Conservation (phyloP, 1,140 invertebrate species). For the Temnothorax longispinosus region DNA sequence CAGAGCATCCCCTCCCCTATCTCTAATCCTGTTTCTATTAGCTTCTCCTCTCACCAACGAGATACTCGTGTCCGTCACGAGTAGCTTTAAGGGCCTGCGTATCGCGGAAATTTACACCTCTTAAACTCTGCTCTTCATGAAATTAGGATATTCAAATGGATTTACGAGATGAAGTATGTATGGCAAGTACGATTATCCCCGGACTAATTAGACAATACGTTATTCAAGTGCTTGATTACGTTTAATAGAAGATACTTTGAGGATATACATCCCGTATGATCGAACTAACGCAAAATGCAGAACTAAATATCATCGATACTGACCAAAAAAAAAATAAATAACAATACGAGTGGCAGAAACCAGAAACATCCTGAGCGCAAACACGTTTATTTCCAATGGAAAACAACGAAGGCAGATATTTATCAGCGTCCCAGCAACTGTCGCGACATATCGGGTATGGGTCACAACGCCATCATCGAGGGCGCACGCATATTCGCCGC, state of each 20-base stretch:
- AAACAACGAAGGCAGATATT: slow-evolving; percentile 56
- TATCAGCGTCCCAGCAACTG: slow-evolving; percentile 51
- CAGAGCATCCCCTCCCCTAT: background rate
- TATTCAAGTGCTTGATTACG: background rate
- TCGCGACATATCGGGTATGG: slow-evolving; percentile 40
- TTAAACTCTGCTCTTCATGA: background rate
- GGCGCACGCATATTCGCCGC: slow-evolving; percentile 50
- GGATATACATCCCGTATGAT: background rate
- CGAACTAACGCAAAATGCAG: background rate
- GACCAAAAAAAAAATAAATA: background rate
- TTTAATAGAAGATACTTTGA: background rate
- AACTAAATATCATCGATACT: background rate
- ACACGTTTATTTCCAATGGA: slow-evolving; percentile 26
- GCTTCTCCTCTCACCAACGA: slow-evolving; percentile 35
- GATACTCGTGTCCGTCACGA: slow-evolving; percentile 18
- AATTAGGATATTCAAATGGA: slow-evolving; percentile 1
- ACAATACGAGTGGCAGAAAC: background rate
- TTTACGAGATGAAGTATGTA: background rate
- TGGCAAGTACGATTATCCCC: slow-evolving; percentile 1
- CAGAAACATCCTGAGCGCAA: slow-evolving; percentile 18
- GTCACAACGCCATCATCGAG: slow-evolving; percentile 46
- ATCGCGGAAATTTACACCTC: background rate
- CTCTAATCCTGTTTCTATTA: slow-evolving; percentile 49
- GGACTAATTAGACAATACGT: background rate
- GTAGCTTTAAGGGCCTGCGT: slow-evolving; percentile 2